These are phyloP conservation scores for Epicampocera succincta DNA, from an alignment of 2,888 invertebrate genomes.

Conservation along the genomic window DNA sequence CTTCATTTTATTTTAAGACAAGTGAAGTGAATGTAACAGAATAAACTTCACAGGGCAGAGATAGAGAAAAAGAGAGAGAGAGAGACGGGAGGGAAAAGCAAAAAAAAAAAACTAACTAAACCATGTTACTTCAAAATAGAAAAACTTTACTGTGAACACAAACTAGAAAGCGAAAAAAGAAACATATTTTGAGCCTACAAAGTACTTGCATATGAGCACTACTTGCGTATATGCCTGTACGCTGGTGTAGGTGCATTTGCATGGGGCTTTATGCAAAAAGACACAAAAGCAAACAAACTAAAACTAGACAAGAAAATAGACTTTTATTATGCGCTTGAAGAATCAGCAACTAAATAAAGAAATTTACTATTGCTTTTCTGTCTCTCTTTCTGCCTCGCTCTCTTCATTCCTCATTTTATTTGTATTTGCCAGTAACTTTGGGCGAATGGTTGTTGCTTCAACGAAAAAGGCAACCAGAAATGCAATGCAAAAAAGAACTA, in stretches of 20 bases:
- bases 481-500: background rate
- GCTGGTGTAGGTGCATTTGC: background rate
- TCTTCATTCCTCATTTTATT: conserved; percentile 25
- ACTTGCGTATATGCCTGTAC: background rate
- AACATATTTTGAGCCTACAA: background rate
- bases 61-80: no score
- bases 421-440: conserved; percentile 34
- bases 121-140: conserved; percentile 25
- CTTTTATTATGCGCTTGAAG: conserved; percentile 64
- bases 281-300: conserved; percentile 7
- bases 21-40: conserved; percentile 18
- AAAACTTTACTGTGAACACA: conserved; percentile 1
- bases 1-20: conserved; percentile 14
- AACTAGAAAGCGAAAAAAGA: background rate
- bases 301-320: conserved; percentile 62
- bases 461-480: conserved; percentile 14
- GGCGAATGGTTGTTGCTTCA: conserved; percentile 46
- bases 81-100: no score
- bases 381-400: background rate
- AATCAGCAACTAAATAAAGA: conserved; percentile 53
- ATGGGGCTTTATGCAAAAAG: background rate
- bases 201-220: background rate
- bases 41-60: background rate
- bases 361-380: conserved; percentile 3
- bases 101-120: conserved; percentile 27